Conservation (phyloP, 2,113 vertebrate species). For the Anas platyrhynchos region DNA sequence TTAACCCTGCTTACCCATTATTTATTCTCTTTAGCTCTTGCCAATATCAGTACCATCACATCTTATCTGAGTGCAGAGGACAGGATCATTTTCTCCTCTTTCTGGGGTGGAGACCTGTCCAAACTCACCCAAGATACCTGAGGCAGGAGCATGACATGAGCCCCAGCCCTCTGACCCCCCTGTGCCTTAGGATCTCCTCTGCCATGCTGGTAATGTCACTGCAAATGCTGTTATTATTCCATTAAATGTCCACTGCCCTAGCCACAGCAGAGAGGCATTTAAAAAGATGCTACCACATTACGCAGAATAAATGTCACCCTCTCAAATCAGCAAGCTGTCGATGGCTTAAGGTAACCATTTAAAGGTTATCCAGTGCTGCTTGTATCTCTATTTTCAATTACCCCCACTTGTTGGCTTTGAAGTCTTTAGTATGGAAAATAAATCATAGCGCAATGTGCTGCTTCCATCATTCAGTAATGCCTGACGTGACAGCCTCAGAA, state of each 20-base stretch:
- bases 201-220: rapidly evolving
- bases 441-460: neutral
- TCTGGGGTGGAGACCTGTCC: neutral
- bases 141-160: neutral
- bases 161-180: neutral
- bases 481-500: constrained; percentile 14
- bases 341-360: constrained; percentile 3
- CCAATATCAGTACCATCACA: neutral
- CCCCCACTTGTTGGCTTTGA: constrained; percentile 33
- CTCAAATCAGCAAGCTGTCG: neutral
- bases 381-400: neutral
- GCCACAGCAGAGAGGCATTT: neutral
- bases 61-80: neutral
- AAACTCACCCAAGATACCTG: neutral
- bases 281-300: neutral
- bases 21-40: neutral
- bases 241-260: neutral
- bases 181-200: neutral
- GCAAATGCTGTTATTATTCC: neutral
- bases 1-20: neutral
- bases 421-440: constrained; percentile 42
- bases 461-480: constrained; percentile 21
- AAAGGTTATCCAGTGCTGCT: neutral
- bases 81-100: neutral
- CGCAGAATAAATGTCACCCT: neutral